phyloP scores from a whole-genome alignment of 1,140 invertebrate genomes.

The Oryctes rhinoceros region DNA sequence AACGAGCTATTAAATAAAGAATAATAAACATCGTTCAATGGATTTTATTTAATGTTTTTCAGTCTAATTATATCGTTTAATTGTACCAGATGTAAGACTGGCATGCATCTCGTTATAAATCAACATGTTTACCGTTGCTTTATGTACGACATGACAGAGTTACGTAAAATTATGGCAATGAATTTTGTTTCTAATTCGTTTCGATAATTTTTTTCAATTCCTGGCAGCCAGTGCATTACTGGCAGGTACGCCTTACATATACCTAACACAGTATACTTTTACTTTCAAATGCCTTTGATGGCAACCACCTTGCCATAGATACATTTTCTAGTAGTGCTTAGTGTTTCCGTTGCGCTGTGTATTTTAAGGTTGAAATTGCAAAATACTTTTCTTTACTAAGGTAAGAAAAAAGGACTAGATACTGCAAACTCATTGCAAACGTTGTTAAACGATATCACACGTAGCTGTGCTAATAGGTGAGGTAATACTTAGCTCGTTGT shows the following conservation, averaged over 20 bases:
- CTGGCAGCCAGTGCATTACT: neutral
- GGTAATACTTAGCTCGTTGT: no score
- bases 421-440: no score
- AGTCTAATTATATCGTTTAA: neutral
- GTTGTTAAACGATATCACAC: no score
- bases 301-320: neutral
- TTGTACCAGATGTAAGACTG: neutral
- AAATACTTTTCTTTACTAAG: no score
- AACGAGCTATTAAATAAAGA: neutral
- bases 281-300: conserved; percentile 4
- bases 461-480: no score
- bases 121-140: neutral
- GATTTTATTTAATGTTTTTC: neutral
- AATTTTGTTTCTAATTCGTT: conserved; percentile 5
- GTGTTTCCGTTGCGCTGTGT: no score
- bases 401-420: no score
- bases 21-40: neutral
- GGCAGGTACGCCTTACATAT: neutral
- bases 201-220: neutral
- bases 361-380: no score
- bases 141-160: conserved; percentile 3
- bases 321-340: no score
- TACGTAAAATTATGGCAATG: neutral
- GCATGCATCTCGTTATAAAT: neutral
- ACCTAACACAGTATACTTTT: neutral